phyloP scores from a whole-genome alignment of 30 jellyfish, hydroid and myxozoan species.

The Turritopsis dohrnii region DNA sequence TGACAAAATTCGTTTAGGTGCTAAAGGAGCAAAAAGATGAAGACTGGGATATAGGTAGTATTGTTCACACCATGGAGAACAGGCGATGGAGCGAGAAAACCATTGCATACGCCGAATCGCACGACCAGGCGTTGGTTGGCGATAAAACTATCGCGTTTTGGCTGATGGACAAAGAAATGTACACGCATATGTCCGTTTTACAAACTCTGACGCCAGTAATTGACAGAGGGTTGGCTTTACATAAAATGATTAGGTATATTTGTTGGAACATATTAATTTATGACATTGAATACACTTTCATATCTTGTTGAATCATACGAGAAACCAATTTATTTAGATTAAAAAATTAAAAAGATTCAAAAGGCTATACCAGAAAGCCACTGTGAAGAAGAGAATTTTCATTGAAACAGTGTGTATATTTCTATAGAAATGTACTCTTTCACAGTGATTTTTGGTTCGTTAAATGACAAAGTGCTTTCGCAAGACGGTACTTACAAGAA shows the following conservation, averaged over 20 bases:
- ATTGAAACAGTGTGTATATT: too few species aligned
- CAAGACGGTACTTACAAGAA: too few species aligned
- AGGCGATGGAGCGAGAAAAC: slow-evolving; percentile 87
- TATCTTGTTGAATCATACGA: too few species aligned
- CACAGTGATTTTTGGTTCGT: too few species aligned
- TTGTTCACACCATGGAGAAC: slow-evolving; percentile 66
- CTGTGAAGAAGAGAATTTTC: too few species aligned
- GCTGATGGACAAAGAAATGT: slow-evolving; percentile 98
- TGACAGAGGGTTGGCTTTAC: slow-evolving; percentile 92
- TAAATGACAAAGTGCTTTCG: too few species aligned
- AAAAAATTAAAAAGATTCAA: too few species aligned
- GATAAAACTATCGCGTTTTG: slow-evolving; percentile 98
- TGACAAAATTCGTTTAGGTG: slow-evolving; percentile 24
- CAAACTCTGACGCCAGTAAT: slow-evolving; percentile 56
- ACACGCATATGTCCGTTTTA: slow-evolving; percentile 77
- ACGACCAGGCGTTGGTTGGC: slow-evolving; percentile 99
- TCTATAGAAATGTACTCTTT: too few species aligned
- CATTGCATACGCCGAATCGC: slow-evolving; percentile 94
- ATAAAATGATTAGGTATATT: slow-evolving; percentile 94
- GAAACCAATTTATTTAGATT: too few species aligned
- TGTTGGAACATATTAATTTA: too few species aligned
- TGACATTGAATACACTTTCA: too few species aligned
- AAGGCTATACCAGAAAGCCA: too few species aligned
- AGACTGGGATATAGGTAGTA: slow-evolving; percentile 87
- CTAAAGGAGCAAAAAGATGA: slow-evolving; percentile 75